Conservation (phyloP, 2,888 invertebrate genomes). For the Zaprionus lineosus region DNA sequence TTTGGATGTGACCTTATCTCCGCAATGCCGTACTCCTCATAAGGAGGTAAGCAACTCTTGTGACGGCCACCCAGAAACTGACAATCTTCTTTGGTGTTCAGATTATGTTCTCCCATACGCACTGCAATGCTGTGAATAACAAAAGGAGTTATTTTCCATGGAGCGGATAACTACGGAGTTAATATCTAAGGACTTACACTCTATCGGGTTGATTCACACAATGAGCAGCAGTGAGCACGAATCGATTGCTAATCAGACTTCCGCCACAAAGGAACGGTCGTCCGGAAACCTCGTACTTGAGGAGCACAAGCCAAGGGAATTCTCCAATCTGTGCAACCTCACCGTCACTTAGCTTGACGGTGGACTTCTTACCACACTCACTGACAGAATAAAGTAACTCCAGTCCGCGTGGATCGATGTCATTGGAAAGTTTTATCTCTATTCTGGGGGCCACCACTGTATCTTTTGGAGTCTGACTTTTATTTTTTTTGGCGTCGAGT, state of each 20-base stretch:
- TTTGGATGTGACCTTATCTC: constrained; percentile 84
- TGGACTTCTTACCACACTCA: constrained; percentile 85
- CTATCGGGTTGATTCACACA: constrained; percentile 53
- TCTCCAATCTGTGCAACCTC: constrained; percentile 85
- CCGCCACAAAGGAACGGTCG: constrained; percentile 81
- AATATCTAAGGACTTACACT: constrained; percentile 53
- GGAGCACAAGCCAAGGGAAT: constrained; percentile 90
- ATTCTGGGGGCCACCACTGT: no score
- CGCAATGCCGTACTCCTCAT: constrained; percentile 80
- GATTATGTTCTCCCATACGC: constrained; percentile 83
- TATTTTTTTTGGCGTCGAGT: not conserved
- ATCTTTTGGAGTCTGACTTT: not conserved
- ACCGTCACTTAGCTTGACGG: constrained; percentile 86
- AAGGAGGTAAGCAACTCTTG: constrained; percentile 79
- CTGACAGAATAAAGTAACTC: constrained; percentile 45
- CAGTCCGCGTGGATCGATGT: constrained; percentile 54
- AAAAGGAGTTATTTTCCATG: not conserved
- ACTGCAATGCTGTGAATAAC: constrained; percentile 71
- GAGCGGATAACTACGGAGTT: no score
- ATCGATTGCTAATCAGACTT: constrained; percentile 73
- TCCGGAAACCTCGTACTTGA: constrained; percentile 84
- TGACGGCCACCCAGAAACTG: constrained; percentile 35
- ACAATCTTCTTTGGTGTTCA: constrained; percentile 77
- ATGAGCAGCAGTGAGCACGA: constrained; percentile 80
- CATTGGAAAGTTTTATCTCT: no score